phyloP scores from a whole-genome alignment of 2,888 invertebrate species.

The Gortyna flavago region DNA sequence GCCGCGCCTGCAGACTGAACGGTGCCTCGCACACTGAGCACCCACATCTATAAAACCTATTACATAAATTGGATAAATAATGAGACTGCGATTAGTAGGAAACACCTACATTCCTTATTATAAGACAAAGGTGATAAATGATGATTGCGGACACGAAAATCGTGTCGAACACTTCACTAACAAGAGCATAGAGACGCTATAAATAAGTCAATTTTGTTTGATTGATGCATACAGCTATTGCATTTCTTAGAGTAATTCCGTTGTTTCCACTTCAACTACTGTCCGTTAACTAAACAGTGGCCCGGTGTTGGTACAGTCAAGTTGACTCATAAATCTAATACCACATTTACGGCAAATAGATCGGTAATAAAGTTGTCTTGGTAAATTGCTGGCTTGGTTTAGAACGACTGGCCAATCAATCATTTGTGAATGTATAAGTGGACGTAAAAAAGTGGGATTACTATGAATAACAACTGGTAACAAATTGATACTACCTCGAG shows the following conservation, averaged over 20 bases:
- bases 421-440: slow-evolving; percentile 67
- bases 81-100: slow-evolving; percentile 44
- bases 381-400: slow-evolving; percentile 68
- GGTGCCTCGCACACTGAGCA: slow-evolving; percentile 66
- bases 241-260: slow-evolving; percentile 28
- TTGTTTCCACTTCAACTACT: slow-evolving; percentile 38
- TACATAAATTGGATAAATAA: slow-evolving; percentile 60
- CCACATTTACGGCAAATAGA: slow-evolving; percentile 76
- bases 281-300: slow-evolving; percentile 44
- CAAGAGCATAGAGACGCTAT: slow-evolving; percentile 33
- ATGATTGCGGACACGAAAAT: slow-evolving; percentile 37
- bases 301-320: slow-evolving; percentile 27
- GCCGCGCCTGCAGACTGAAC: slow-evolving; percentile 68
- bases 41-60: slow-evolving; percentile 51
- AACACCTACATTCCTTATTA: slow-evolving; percentile 48
- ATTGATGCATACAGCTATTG: slow-evolving; percentile 35
- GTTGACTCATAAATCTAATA: slow-evolving; percentile 75
- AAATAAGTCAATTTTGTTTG: slow-evolving; percentile 45
- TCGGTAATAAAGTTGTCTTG: slow-evolving; percentile 77
- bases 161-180: slow-evolving; percentile 34
- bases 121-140: slow-evolving; percentile 40
- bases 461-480: slow-evolving; percentile 58
- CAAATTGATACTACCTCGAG: slow-evolving; percentile 57
- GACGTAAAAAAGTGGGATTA: slow-evolving; percentile 55
- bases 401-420: slow-evolving; percentile 71